These are phyloP conservation scores for Pangasius krempfi DNA, from an alignment of 2,797 vertebrate genomes.

Conservation along the genomic window DNA sequence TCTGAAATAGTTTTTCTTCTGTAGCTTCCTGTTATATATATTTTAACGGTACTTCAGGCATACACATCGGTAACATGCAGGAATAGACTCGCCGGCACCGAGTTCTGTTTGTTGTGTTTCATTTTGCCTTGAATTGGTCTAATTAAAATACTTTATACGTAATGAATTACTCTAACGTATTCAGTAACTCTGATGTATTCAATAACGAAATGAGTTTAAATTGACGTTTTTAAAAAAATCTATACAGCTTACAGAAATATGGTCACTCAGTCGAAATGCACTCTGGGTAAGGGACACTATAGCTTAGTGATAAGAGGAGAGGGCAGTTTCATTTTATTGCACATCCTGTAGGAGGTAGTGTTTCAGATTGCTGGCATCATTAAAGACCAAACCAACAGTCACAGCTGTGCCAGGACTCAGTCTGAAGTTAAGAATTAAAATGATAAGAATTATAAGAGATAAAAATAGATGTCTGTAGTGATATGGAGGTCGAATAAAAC, in stretches of 20 bases:
- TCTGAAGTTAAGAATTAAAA: background rate
- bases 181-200: background rate
- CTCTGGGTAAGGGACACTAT: background rate
- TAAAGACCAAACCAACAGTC: background rate
- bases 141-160: background rate
- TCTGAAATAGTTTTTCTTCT: background rate
- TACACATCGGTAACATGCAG: background rate
- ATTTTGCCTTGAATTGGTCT: background rate
- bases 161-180: background rate
- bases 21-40: background rate
- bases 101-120: background rate
- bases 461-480: background rate
- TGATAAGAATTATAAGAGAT: background rate
- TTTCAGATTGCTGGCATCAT: background rate
- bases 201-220: background rate
- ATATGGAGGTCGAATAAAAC: background rate
- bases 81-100: background rate
- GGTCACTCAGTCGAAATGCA: background rate
- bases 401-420: background rate
- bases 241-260: background rate
- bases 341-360: background rate
- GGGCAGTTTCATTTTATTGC: background rate
- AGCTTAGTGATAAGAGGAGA: background rate
- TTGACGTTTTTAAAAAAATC: background rate
- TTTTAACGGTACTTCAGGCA: background rate